Base-by-base conservation (phyloP, 64 coral and sea anemone genomes). In the Actinia tenebrosa region DNA sequence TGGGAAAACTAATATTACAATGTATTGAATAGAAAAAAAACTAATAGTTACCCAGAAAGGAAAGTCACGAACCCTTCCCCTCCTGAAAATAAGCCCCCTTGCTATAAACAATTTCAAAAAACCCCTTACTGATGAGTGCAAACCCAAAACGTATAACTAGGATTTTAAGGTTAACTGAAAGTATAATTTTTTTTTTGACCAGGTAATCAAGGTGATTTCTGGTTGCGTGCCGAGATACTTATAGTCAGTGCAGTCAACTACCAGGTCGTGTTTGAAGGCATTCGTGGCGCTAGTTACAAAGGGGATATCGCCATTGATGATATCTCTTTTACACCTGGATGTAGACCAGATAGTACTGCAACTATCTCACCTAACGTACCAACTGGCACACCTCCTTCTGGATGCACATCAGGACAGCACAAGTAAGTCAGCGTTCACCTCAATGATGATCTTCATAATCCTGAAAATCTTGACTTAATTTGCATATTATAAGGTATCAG, bases 231-330 rank as follows among this genome's bases (percentile, higher is more conserved):
- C 46, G 97, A 95, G 52, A 89, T 93, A 19, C 62, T 3, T 13
- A 50, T 99, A n/a, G 82, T 86, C 19, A 95, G 75, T 44, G 71
- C 77, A 16, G 86, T 88, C 10, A 95, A 92, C 63, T 99, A 84
- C 78, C 97, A 99, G 55, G 63, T 99, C 45, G 93, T 99, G 15
- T 88, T 99, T 20, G 97, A 99, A 78, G 97, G 93, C 64, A 84
- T 91, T 22, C 80, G 91, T n/a, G 97, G 97, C 30, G 20, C 78
- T 18, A 90, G 97, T 86, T 99, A 91, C 45, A 91, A 91, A 85
- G 97, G 97, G 45, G 97, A 99, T 64, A 99, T 99, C 18, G 97
- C 97, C 16, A 87, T 99, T 64, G 97, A 99, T 87, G 97, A 99
- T 63, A 89, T 99, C 27, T 99, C 97, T 16, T 99, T 99, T 54